A percentile compares a stretch with the other conserved stretches of the same genome.
phyloP scores from a whole-genome alignment of 2,113 vertebrate species.

The Enhydra lutris region DNA sequence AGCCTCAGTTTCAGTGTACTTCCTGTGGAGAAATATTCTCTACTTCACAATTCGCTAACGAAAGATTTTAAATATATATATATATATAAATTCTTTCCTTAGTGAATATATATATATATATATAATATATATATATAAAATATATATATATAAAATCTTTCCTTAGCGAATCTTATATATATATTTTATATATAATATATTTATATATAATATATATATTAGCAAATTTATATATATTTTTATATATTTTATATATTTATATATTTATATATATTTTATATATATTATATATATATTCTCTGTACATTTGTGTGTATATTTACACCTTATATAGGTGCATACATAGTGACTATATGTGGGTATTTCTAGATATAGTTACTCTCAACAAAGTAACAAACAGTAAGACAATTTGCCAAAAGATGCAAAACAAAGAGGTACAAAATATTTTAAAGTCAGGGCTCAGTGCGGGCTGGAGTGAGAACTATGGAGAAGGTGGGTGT shows the following conservation, averaged over 20 bases:
- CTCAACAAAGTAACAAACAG: not conserved
- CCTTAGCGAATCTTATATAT: too few species aligned
- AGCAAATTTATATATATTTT: too few species aligned
- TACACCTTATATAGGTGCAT: accelerated
- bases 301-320: not conserved
- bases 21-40: not conserved
- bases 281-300: not conserved
- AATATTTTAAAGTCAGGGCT: not conserved
- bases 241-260: too few species aligned
- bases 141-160: too few species aligned
- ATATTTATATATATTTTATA: too few species aligned
- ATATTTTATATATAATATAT: too few species aligned
- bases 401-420: constrained; percentile 3
- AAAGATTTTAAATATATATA: not conserved
- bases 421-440: not conserved
- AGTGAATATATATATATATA: too few species aligned
- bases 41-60: not conserved
- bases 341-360: not conserved
- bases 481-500: not conserved
- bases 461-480: not conserved
- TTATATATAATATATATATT: too few species aligned
- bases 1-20: not conserved
- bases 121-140: too few species aligned
- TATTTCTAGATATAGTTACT: not conserved
- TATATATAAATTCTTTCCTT: too few species aligned